Percentiles rank a stretch among this genome's conserved stretches.
Evolutionary conservation across 2,797 vertebrate species (phyloP).

Genomic region (Buceros bicornis): DNA sequence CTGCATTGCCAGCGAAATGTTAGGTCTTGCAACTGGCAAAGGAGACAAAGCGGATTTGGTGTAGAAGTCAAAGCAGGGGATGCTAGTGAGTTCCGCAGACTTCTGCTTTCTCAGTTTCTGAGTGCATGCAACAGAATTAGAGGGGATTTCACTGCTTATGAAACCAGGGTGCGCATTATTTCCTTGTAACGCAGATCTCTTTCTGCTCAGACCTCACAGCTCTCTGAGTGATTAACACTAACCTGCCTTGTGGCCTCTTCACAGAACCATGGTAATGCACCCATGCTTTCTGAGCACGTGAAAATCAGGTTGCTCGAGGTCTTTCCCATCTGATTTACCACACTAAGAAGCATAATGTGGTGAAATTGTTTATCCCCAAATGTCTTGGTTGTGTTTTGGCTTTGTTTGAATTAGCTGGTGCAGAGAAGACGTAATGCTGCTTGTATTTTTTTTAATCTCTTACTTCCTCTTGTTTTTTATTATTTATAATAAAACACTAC

Average conservation of each 20-base stretch:
- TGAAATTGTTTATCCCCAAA: neutral
- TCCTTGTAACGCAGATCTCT: neutral
- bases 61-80: neutral
- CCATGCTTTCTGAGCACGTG: neutral
- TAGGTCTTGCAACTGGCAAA: neutral
- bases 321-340: neutral
- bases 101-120: neutral
- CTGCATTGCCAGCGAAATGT: neutral
- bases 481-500: slow-evolving; percentile 3
- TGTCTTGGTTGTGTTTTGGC: neutral
- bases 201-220: neutral
- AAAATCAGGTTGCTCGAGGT: neutral
- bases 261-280: neutral
- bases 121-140: neutral
- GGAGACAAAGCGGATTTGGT: neutral
- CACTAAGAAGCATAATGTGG: neutral
- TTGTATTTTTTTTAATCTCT: neutral
- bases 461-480: slow-evolving; percentile 23
- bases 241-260: neutral
- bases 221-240: neutral
- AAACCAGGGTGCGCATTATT: neutral
- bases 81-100: neutral
- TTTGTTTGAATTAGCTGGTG: neutral
- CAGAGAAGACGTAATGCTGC: neutral
- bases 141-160: slow-evolving; percentile 18